Base-by-base conservation (phyloP, 2,113 vertebrate genomes). In the Thamnophis sirtalis region DNA sequence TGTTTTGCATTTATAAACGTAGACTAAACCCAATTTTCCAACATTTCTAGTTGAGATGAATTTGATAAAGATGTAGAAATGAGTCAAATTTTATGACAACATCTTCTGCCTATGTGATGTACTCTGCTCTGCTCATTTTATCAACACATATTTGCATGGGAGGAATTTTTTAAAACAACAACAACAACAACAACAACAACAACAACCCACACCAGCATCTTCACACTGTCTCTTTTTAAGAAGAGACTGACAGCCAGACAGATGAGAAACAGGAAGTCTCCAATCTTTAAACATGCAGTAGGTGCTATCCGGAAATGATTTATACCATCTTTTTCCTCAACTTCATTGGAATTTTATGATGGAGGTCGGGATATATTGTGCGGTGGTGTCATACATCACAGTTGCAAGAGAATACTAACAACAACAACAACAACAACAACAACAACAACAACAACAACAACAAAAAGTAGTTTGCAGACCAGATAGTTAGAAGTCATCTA, bases 281-380 rank as follows among this genome's bases (percentile, higher is more conserved):
- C 22, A 21, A 56, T 55, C 56, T 91, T 96, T 93, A 89, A 95
- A 94, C 88, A 93, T 94, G 93, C 97, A 92, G 90, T 33, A 13
- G 86, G 17, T 91, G 60, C 93, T 96, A 95, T 95, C 93, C 92
- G 93, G 93, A 50, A 50, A 43, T 95, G 95, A 97, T 97, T 97
- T 95, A 96, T 94, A 91, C 92, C 93, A 93, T 95, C 91, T 91
- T 97, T 94, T 90, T 97, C 95, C 95, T 96, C 91, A 80, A 87
- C 96, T 97, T 95, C 97, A 95, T 95, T 96, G 95, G 97, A 96
- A 96, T 96, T 93, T 93, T 96, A 54, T 95, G 95, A 95, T 96
- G 93, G 95, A 97, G 96, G 95, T 97, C 96, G 97, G 93, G 94
- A 92, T 94, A 94, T 88, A 26, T 84, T 38, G 49, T 54, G 2